These are phyloP conservation scores for Mantis religiosa DNA, from an alignment of 2,888 invertebrate species.

Conservation along the genomic window DNA sequence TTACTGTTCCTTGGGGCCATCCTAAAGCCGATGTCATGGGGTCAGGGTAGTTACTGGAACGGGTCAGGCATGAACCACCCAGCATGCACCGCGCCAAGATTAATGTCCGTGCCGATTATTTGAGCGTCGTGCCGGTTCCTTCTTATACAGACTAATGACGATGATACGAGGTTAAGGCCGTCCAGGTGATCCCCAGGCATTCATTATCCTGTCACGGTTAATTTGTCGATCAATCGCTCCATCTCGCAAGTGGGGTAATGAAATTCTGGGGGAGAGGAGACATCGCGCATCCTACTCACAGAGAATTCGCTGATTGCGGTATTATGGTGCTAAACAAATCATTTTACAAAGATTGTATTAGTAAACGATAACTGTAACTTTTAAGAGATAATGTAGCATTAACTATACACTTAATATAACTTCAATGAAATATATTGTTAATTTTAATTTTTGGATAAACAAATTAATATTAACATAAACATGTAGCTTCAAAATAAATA, in stretches of 20 bases:
- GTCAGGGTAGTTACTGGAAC: not conserved
- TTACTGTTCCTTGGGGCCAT: not conserved
- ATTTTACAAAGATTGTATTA: too few species aligned
- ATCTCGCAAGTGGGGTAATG: not conserved
- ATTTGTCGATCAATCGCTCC: slow-evolving; percentile 8
- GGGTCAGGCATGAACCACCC: not conserved
- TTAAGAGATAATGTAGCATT: too few species aligned
- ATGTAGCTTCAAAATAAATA: too few species aligned
- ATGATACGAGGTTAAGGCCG: slow-evolving; percentile 9
- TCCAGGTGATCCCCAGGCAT: not conserved
- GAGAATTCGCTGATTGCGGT: too few species aligned
- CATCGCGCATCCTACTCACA: not conserved
- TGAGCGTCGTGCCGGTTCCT: not conserved
- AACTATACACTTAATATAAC: too few species aligned
- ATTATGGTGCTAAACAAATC: too few species aligned
- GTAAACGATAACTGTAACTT: too few species aligned
- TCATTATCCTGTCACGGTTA: slow-evolving; percentile 7
- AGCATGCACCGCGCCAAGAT: not conserved
- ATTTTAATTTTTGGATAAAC: too few species aligned
- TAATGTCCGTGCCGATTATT: not conserved
- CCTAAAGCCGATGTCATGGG: not conserved
- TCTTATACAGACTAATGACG: not conserved
- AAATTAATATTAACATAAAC: too few species aligned
- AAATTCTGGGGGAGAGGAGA: not conserved
- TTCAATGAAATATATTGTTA: too few species aligned